phyloP scores from a whole-genome alignment of 2,797 vertebrate species.

The Holocentrus rufus region DNA sequence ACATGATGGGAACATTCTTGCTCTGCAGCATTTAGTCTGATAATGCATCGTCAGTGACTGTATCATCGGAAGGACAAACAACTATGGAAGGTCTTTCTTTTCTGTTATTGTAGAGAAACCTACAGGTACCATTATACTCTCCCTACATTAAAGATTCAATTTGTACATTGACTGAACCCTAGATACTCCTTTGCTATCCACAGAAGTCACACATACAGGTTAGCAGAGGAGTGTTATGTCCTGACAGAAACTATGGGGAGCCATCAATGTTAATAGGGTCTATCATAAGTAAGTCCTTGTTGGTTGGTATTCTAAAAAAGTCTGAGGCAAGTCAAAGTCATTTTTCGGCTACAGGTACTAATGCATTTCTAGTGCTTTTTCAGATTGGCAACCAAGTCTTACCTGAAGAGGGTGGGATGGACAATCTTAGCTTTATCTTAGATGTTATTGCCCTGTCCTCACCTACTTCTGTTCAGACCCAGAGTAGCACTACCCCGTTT shows the following conservation, averaged over 20 bases:
- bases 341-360: too few relatives aligned
- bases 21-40: not conserved
- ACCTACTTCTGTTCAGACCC: too few relatives aligned
- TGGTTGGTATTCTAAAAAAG: too few relatives aligned
- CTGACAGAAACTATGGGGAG: slow-evolving; percentile 17
- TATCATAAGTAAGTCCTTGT: too few relatives aligned
- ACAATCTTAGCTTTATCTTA: too few relatives aligned
- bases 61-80: too few relatives aligned
- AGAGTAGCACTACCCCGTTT: too few relatives aligned
- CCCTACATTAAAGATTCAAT: slow-evolving; percentile 5
- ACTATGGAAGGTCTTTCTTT: not conserved
- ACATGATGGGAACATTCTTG: slow-evolving; percentile 25
- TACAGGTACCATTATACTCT: not conserved
- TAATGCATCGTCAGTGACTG: slow-evolving; percentile 1
- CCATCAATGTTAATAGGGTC: slow-evolving; percentile 35
- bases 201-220: slow-evolving; percentile 21
- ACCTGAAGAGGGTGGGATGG: too few relatives aligned
- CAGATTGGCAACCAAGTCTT: too few relatives aligned
- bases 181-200: slow-evolving; percentile 21
- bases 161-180: not conserved
- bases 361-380: too few relatives aligned
- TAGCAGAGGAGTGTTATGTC: slow-evolving; percentile 22
- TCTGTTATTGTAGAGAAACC: not conserved
- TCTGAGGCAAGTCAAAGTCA: too few relatives aligned
- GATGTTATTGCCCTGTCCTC: too few relatives aligned